Evolutionary conservation across 2,888 invertebrate genomes (phyloP).

Genomic region (Agonopterix heracliana): DNA sequence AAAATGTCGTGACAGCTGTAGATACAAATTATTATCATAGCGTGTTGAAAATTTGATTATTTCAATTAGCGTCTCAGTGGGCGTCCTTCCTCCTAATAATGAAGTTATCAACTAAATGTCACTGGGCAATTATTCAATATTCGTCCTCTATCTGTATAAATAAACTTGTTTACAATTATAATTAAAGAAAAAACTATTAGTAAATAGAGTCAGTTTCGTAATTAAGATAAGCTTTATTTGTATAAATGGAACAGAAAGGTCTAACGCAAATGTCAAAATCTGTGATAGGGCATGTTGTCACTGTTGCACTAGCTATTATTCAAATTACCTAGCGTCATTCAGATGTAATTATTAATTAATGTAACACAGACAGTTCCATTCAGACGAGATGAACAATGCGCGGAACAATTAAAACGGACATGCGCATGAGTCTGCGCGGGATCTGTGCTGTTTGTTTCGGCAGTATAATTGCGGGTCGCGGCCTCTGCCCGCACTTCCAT

Average conservation of each 20-base stretch:
- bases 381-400: slow-evolving; percentile 36
- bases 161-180: slow-evolving; percentile 5
- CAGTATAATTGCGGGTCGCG: slow-evolving; percentile 61
- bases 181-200: slow-evolving; percentile 7
- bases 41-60: slow-evolving; percentile 20
- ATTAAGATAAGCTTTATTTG: slow-evolving; percentile 3
- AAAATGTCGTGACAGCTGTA: too few species aligned
- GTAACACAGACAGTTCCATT: slow-evolving; percentile 23
- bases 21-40: slow-evolving; percentile 14
- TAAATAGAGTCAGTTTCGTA: slow-evolving; percentile 4
- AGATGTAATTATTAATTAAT: not conserved
- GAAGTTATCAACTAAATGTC: slow-evolving; percentile 32
- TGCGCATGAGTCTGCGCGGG: slow-evolving; percentile 34
- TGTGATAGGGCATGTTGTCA: not conserved
- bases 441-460: slow-evolving; percentile 65
- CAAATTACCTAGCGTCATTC: not conserved
- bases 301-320: not conserved
- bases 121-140: slow-evolving; percentile 25
- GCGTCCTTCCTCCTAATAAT: slow-evolving; percentile 33
- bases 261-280: too few species aligned
- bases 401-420: slow-evolving; percentile 55
- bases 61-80: slow-evolving; percentile 41
- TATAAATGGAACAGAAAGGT: not conserved
- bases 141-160: slow-evolving; percentile 6
- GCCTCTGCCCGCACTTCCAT: slow-evolving; percentile 49